Percentiles rank a stretch among this genome's conserved stretches.
These are phyloP conservation scores for Clarias laeviceps DNA, from an alignment of 2,797 vertebrate genomes.

Conservation along the genomic window DNA sequence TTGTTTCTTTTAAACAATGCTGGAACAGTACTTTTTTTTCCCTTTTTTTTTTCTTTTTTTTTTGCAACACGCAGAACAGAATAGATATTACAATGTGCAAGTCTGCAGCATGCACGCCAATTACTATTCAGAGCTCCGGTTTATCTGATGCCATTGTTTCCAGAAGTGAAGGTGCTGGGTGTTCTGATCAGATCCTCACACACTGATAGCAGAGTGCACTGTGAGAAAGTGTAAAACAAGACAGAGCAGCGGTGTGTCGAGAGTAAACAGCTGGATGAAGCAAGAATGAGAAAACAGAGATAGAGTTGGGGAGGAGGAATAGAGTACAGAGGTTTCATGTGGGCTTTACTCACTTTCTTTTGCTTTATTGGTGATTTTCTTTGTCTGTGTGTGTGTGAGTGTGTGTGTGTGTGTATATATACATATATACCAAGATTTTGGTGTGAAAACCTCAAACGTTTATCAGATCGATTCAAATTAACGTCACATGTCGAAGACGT, in stretches of 20 bases:
- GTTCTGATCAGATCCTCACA: not conserved
- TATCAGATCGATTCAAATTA: constrained; percentile 1
- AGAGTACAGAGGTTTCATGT: constrained; percentile 9
- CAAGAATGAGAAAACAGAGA: not conserved
- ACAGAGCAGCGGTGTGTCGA: not conserved
- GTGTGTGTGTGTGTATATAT: not conserved
- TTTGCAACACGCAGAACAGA: not conserved
- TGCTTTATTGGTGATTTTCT: not conserved
- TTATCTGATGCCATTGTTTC: constrained; percentile 31
- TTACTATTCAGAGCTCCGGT: not conserved
- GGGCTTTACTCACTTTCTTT: not conserved
- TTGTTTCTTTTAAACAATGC: not conserved
- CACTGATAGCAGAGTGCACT: constrained; percentile 12
- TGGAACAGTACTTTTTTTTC: not conserved
- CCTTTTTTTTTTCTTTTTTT: not conserved
- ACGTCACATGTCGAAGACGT: not conserved
- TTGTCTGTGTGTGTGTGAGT: not conserved
- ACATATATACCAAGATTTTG: not conserved
- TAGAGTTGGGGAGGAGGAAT: not conserved
- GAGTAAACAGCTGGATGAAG: not conserved
- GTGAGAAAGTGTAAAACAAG: not conserved
- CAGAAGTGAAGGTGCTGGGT: not conserved
- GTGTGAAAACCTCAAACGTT: constrained; percentile 23
- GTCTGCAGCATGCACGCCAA: not conserved
- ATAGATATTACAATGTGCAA: constrained; percentile 3